phyloP scores from a whole-genome alignment of 2,113 vertebrate genomes.

The Dicaeum eximium region DNA sequence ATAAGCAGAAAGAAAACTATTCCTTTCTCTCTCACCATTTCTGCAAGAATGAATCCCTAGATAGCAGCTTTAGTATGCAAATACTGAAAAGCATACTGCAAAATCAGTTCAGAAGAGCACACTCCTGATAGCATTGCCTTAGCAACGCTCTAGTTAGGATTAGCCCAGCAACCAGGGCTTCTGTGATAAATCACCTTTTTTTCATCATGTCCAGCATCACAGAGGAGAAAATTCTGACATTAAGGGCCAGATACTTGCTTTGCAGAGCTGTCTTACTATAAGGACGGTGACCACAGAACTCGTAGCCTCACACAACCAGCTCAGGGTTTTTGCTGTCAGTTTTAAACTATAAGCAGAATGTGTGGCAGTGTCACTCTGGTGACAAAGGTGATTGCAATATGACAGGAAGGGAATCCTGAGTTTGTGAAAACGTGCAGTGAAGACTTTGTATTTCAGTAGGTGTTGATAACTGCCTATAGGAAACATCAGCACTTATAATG shows the following conservation, averaged over 20 bases:
- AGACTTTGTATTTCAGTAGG: neutral
- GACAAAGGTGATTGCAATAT: neutral
- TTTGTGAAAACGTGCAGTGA: neutral
- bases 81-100: constrained; percentile 1
- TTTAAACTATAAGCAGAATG: neutral
- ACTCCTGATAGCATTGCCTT: constrained; percentile 46
- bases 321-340: neutral
- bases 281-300: neutral
- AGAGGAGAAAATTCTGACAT: neutral
- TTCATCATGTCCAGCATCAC: neutral
- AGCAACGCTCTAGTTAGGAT: constrained; percentile 49
- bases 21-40: neutral
- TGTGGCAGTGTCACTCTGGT: neutral
- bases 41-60: neutral
- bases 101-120: constrained; percentile 50
- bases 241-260: neutral
- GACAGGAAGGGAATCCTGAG: neutral
- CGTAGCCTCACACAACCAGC: neutral
- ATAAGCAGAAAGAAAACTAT: neutral
- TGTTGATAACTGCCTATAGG: neutral
- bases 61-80: constrained; percentile 41
- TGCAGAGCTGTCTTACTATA: neutral
- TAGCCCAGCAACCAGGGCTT: neutral
- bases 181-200: neutral
- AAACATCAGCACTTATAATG: neutral